A percentile compares a stretch with the other conserved stretches of the same genome.
These are phyloP conservation scores for Petromus typicus DNA, from an alignment of 2,113 vertebrate genomes.

Conservation along the genomic window DNA sequence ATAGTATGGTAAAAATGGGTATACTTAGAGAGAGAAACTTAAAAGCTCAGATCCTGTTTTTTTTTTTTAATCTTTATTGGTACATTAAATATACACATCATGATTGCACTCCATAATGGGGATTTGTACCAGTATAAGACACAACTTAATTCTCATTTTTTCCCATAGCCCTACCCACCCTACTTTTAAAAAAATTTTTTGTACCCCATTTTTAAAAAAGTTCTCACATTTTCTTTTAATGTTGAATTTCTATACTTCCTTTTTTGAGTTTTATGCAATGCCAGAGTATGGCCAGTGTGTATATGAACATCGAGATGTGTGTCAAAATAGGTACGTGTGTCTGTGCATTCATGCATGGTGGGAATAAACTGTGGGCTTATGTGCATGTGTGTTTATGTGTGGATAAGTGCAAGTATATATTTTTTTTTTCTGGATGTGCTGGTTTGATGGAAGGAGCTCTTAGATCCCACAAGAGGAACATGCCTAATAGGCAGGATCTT, in stretches of 20 bases:
- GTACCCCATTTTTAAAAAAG: neutral
- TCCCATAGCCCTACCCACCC: too few relatives aligned
- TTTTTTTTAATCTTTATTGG: too few relatives aligned
- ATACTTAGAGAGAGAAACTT: neutral
- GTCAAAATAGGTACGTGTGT: neutral
- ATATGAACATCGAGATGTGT: neutral
- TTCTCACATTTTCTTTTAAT: conserved; percentile 42
- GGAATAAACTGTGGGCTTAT: neutral
- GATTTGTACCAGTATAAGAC: too few relatives aligned
- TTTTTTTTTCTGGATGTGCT: conserved; percentile 44
- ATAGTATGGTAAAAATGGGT: neutral
- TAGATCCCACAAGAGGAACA: conserved; percentile 64
- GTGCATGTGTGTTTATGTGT: neutral
- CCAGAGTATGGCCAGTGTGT: neutral
- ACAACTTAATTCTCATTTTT: too few relatives aligned
- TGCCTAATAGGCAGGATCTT: conserved; percentile 70
- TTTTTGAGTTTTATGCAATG: neutral
- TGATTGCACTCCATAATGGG: too few relatives aligned
- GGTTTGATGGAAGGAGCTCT: conserved; percentile 47
- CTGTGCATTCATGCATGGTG: neutral
- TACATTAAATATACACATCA: too few relatives aligned
- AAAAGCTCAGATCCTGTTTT: neutral
- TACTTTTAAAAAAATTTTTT: conserved; percentile 21
- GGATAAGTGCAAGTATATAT: neutral
- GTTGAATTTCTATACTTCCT: neutral